phyloP scores from a whole-genome alignment of 1,140 invertebrate species.

The Scaptodrosophila lebanonensis region DNA sequence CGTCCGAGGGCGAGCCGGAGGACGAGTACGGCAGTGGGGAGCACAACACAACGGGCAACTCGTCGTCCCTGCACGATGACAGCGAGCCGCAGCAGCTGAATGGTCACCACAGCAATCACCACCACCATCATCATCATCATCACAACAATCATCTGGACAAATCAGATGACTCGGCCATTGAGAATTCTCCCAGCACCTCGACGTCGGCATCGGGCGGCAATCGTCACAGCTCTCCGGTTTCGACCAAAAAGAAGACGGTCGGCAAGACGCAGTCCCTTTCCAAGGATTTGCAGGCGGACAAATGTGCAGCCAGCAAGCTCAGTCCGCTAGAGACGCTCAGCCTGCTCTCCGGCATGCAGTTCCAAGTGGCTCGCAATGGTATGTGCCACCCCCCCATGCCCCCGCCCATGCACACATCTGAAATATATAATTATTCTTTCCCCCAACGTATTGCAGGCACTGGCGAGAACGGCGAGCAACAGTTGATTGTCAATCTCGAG shows the following conservation, averaged over 20 bases:
- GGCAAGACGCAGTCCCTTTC: slow-evolving; percentile 48
- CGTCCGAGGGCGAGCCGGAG: slow-evolving; percentile 62
- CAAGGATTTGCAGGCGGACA: slow-evolving; percentile 17
- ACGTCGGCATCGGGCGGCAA: slow-evolving; percentile 46
- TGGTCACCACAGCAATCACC: slow-evolving; percentile 37
- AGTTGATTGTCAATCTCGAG: slow-evolving; percentile 96
- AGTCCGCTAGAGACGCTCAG: slow-evolving; percentile 59
- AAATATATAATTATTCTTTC: slow-evolving; percentile 2
- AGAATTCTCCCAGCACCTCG: slow-evolving; percentile 71
- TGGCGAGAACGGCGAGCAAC: slow-evolving; percentile 86
- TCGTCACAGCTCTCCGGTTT: slow-evolving; percentile 65
- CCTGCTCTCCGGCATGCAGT: slow-evolving; percentile 83
- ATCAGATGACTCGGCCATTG: slow-evolving; percentile 70
- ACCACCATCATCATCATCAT: slow-evolving; percentile 30
- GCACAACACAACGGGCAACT: slow-evolving; percentile 64
- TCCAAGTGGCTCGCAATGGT: slow-evolving; percentile 94
- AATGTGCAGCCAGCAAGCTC: slow-evolving; percentile 20
- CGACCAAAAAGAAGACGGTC: slow-evolving; percentile 59
- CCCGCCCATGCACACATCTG: neutral
- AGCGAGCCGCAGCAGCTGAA: slow-evolving; percentile 50
- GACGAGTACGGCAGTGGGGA: slow-evolving; percentile 54
- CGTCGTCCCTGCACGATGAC: slow-evolving; percentile 54
- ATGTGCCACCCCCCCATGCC: slow-evolving; percentile 47
- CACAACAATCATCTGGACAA: slow-evolving; percentile 67
- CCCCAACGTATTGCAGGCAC: slow-evolving; percentile 79